phyloP scores from a whole-genome alignment of 2,113 vertebrate genomes.

The Piprites chloris region DNA sequence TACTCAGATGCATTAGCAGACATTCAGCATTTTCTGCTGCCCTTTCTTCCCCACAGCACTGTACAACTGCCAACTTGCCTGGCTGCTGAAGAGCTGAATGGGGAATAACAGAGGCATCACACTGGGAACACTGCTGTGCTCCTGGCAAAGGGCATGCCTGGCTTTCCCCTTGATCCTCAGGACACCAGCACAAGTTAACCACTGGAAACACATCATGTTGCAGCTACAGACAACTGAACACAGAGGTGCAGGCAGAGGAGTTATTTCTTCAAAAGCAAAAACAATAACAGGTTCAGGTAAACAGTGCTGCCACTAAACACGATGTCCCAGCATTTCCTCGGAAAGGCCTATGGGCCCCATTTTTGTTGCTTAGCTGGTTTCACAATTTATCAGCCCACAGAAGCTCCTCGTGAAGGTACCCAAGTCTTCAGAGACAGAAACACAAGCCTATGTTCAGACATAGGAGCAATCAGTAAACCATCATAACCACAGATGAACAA shows the following conservation, averaged over 20 bases:
- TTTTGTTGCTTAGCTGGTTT: neutral
- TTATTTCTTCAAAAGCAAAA: neutral
- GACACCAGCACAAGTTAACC: neutral
- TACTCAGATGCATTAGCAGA: neutral
- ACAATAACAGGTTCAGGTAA: neutral
- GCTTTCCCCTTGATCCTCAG: neutral
- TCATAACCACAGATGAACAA: neutral
- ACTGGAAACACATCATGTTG: neutral
- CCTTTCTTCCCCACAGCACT: neutral
- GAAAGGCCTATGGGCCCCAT: neutral
- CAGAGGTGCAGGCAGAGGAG: neutral
- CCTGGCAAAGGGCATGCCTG: neutral
- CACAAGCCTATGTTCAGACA: neutral
- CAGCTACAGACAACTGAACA: neutral
- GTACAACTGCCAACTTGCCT: neutral
- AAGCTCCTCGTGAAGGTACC: neutral
- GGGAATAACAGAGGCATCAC: neutral
- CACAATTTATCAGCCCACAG: neutral
- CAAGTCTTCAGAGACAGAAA: neutral
- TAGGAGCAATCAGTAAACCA: neutral
- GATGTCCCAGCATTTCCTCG: neutral
- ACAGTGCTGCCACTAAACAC: accelerated
- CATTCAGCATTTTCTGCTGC: neutral
- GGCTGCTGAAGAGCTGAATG: neutral
- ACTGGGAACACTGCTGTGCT: neutral